Percentiles rank a stretch among this genome's conserved stretches.
phyloP scores from a whole-genome alignment of 2,113 vertebrate genomes.

The Passer domesticus region DNA sequence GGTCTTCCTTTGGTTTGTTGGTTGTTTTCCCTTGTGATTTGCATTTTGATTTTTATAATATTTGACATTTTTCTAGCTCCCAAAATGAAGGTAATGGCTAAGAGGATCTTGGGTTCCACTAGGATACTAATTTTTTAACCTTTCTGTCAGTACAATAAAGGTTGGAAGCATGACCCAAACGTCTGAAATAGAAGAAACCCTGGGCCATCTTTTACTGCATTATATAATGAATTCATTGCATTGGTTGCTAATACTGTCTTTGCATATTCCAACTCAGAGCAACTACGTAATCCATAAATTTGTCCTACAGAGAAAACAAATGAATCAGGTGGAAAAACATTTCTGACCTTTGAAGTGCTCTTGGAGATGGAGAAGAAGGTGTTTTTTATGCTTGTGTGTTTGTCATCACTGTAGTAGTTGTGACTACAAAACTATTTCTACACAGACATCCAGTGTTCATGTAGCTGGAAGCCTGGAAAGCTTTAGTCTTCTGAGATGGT shows the following conservation, averaged over 20 bases:
- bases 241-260: background rate
- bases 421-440: background rate
- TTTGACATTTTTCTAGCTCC: background rate
- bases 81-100: background rate
- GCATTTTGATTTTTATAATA: background rate
- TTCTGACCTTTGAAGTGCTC: background rate
- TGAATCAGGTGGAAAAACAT: background rate
- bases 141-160: background rate
- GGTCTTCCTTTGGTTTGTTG: background rate
- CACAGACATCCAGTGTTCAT: background rate
- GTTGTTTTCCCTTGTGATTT: background rate
- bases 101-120: background rate
- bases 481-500: background rate
- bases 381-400: background rate
- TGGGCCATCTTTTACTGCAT: background rate
- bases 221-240: background rate
- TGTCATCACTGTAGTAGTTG: background rate
- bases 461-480: background rate
- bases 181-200: background rate
- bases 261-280: background rate
- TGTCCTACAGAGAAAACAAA: background rate
- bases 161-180: background rate
- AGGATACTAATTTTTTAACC: background rate
- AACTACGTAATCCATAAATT: background rate
- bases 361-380: background rate